Evolutionary conservation across 2,797 vertebrate genomes (phyloP).

Genomic region (Apogon hyalosoma): DNA sequence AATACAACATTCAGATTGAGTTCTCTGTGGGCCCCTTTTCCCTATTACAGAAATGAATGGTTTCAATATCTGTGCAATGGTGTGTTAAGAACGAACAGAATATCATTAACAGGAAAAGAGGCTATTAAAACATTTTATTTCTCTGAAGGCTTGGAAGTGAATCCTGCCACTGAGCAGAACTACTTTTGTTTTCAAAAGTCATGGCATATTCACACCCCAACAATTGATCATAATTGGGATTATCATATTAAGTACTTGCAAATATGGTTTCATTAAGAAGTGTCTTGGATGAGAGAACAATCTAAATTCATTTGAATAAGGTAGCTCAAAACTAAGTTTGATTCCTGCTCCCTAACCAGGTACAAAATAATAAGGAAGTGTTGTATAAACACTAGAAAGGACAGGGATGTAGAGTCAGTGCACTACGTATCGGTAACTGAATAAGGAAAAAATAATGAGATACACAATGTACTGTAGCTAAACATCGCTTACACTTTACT

Average conservation of each 20-base stretch:
- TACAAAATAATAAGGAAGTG: slow-evolving; percentile 1
- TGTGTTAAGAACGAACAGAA: slow-evolving; percentile 90
- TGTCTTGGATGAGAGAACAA: slow-evolving; percentile 73
- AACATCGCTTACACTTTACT: not conserved
- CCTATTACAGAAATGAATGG: slow-evolving; percentile 92
- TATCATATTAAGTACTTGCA: slow-evolving; percentile 83
- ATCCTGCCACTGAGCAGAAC: slow-evolving; percentile 83
- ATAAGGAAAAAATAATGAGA: not conserved
- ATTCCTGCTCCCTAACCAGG: slow-evolving; percentile 15
- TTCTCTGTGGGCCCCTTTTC: slow-evolving; percentile 78
- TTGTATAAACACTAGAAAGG: not conserved
- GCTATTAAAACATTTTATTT: slow-evolving; percentile 89
- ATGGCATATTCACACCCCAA: slow-evolving; percentile 74
- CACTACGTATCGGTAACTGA: not conserved
- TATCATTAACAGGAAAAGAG: slow-evolving; percentile 91
- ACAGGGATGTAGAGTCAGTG: not conserved
- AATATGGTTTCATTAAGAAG: slow-evolving; percentile 78
- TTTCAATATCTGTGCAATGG: slow-evolving; percentile 93
- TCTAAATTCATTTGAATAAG: slow-evolving; percentile 63
- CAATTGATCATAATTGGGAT: slow-evolving; percentile 83
- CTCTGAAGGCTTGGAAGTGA: slow-evolving; percentile 82
- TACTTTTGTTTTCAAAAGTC: slow-evolving; percentile 80
- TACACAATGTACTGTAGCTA: not conserved
- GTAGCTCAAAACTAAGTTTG: slow-evolving; percentile 47
- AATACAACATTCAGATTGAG: slow-evolving; percentile 75